phyloP scores from a whole-genome alignment of 2,888 invertebrate genomes.

The Leptopilina syphax region DNA sequence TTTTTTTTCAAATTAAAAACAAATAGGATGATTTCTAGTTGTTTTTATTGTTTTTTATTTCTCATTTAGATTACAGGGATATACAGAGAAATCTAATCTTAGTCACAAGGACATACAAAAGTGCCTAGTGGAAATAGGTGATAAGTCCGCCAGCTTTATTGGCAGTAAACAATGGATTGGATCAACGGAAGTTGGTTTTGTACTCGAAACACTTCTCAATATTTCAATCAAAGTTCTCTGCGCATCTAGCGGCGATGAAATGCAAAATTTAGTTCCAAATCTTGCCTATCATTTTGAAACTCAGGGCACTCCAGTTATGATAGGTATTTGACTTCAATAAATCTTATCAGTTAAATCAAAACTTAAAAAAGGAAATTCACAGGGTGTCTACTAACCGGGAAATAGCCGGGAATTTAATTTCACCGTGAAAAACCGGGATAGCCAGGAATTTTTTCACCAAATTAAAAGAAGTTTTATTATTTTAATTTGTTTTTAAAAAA shows the following conservation, averaged over 20 bases:
- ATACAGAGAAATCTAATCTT: constrained; percentile 87
- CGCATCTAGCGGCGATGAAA: constrained; percentile 90
- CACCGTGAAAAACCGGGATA: too few species aligned
- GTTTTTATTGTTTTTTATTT: too few species aligned
- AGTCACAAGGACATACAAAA: constrained; percentile 93
- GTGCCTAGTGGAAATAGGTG: constrained; percentile 95
- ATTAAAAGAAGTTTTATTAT: too few species aligned
- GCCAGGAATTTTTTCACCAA: too few species aligned
- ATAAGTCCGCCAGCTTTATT: constrained; percentile 91
- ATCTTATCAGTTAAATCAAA: too few species aligned
- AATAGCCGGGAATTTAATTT: too few species aligned
- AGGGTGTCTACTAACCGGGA: too few species aligned
- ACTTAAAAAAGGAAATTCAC: too few species aligned
- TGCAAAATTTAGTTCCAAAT: constrained; percentile 88
- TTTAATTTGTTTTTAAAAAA: too few species aligned
- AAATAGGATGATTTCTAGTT: too few species aligned
- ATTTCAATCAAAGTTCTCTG: constrained; percentile 89
- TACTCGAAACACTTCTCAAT: constrained; percentile 88
- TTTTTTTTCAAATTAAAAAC: too few species aligned
- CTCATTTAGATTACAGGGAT: constrained; percentile 85
- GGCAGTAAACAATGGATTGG: constrained; percentile 98
- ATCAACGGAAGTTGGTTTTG: constrained; percentile 96
- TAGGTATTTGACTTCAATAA: constrained; percentile 80
- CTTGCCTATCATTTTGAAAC: constrained; percentile 93
- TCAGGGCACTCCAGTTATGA: constrained; percentile 98